A percentile compares a stretch with the other conserved stretches of the same genome.
Conservation (phyloP, 2,888 invertebrate species). For the Elysia crispata region DNA sequence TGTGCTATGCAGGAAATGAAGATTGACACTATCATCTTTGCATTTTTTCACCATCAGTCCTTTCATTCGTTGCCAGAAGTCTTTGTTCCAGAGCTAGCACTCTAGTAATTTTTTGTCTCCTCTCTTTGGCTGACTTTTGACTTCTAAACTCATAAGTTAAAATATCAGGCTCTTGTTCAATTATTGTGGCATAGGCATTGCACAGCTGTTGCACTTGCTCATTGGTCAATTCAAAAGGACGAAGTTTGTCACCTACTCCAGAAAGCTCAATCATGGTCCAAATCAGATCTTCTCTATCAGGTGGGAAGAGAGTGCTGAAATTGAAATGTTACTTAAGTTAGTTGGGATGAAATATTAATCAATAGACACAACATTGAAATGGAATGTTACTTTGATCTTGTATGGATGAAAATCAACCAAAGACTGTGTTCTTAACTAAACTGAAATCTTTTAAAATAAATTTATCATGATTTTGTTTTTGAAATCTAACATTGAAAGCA, state of each 20-base stretch:
- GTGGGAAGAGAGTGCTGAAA: conserved; percentile 85
- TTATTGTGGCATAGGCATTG: conserved; percentile 86
- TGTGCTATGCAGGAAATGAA: not conserved
- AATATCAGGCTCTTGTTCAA: conserved; percentile 77
- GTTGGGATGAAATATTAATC: not conserved
- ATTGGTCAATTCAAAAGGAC: conserved; percentile 87
- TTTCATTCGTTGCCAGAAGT: not conserved
- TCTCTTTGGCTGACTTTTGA: conserved; percentile 30
- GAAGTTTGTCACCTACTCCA: conserved; percentile 84
- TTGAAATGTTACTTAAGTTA: not conserved
- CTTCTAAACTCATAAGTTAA: conserved; percentile 81
- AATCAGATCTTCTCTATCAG: conserved; percentile 83
- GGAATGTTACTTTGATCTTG: too few relatives aligned
- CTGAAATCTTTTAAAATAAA: too few relatives aligned
- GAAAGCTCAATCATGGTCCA: conserved; percentile 84
- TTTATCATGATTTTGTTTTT: too few relatives aligned
- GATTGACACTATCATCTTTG: not conserved
- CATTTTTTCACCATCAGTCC: too few relatives aligned
- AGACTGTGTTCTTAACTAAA: too few relatives aligned
- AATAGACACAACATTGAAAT: too few relatives aligned
- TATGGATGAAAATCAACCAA: too few relatives aligned
- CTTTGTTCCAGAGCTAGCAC: conserved; percentile 26
- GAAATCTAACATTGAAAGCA: too few relatives aligned
- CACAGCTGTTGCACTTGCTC: conserved; percentile 88
- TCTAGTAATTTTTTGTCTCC: conserved; percentile 21